Evolutionary conservation across 2,797 vertebrate species (phyloP).

Genomic region (Lutjanus argentimaculatus): DNA sequence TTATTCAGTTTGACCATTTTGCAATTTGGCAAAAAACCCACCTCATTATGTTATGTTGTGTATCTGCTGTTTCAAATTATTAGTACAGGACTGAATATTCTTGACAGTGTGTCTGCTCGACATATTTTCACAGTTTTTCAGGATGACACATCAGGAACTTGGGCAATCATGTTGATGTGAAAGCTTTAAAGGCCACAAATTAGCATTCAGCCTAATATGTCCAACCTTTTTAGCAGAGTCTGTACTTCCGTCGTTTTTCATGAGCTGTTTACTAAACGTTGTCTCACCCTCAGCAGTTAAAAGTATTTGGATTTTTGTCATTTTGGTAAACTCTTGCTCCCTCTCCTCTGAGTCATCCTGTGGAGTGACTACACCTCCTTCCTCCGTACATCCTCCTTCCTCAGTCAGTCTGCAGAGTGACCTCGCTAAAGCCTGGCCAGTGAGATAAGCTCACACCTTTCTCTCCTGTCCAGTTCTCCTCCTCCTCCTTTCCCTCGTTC

Average conservation of each 20-base stretch:
- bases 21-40: too few relatives aligned
- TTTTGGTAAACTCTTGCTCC: constrained; percentile 37
- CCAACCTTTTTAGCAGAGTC: constrained; percentile 34
- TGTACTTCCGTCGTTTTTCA: constrained; percentile 17
- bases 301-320: constrained; percentile 24
- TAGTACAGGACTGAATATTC: not conserved
- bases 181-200: constrained; percentile 21
- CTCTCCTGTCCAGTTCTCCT: constrained; percentile 63
- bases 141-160: not conserved
- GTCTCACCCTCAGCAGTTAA: not conserved
- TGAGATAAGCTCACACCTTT: constrained; percentile 80
- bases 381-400: constrained; percentile 59
- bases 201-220: not conserved
- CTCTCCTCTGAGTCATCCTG: constrained; percentile 60
- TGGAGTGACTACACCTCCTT: constrained; percentile 45
- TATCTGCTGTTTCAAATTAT: not conserved
- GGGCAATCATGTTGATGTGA: not conserved
- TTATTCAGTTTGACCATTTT: too few relatives aligned
- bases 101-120: not conserved
- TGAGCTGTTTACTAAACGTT: constrained; percentile 31
- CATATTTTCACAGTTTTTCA: not conserved
- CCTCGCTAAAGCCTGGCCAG: constrained; percentile 77
- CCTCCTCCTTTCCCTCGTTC: constrained; percentile 26
- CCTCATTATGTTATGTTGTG: too few relatives aligned
- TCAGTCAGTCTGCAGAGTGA: constrained; percentile 74